These are phyloP conservation scores for Acronicta leporina DNA, from an alignment of 2,888 invertebrate species.

Conservation along the genomic window DNA sequence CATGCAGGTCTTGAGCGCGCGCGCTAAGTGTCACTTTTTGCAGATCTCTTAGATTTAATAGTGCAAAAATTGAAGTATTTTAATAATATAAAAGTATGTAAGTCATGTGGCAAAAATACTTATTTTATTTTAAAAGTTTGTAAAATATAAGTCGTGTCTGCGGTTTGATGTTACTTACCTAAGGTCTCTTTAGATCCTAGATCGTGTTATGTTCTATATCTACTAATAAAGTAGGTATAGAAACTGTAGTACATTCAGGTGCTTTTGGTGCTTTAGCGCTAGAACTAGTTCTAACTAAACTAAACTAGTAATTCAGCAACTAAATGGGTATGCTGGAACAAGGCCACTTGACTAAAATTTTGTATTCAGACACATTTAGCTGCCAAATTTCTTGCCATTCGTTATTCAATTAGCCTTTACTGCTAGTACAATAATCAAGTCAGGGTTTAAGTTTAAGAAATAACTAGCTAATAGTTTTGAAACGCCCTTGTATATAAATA, in stretches of 20 bases:
- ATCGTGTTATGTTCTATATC: too few relatives aligned
- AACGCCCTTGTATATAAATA: too few relatives aligned
- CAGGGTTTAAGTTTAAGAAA: too few relatives aligned
- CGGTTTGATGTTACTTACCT: slow-evolving; percentile 21
- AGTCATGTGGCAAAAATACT: slow-evolving; percentile 33
- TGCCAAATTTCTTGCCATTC: too few relatives aligned
- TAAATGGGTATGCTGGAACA: neutral
- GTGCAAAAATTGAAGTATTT: slow-evolving; percentile 51
- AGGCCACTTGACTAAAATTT: neutral
- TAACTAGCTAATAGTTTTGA: too few relatives aligned
- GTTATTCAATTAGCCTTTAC: too few relatives aligned
- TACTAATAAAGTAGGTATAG: too few relatives aligned
- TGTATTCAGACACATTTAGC: neutral
- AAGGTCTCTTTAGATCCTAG: neutral
- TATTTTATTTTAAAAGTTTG: slow-evolving; percentile 32
- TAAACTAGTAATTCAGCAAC: too few relatives aligned
- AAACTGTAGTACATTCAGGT: too few relatives aligned
- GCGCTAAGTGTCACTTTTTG: slow-evolving; percentile 46
- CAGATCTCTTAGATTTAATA: slow-evolving; percentile 37
- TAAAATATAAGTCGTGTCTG: slow-evolving; percentile 12
- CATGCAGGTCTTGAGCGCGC: slow-evolving; percentile 58
- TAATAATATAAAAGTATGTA: slow-evolving; percentile 42
- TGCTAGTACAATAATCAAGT: too few relatives aligned
- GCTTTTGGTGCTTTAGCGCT: too few relatives aligned
- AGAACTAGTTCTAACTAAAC: too few relatives aligned